Percentiles rank a stretch among this genome's conserved stretches.
phyloP scores from a whole-genome alignment of 2,888 invertebrate genomes.

The Nebria brevicollis region DNA sequence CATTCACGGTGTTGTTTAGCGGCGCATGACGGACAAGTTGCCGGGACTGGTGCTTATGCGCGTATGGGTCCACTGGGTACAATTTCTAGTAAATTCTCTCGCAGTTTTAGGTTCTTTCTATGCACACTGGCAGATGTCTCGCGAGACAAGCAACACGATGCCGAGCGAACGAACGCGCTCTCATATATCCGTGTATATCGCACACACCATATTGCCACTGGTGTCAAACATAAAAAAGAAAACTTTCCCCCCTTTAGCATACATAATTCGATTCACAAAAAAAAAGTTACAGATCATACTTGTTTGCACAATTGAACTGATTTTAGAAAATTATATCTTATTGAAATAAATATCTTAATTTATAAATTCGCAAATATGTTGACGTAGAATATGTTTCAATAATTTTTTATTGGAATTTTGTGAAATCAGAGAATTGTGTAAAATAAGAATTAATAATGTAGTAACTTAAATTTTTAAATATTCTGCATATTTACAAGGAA shows the following conservation, averaged over 20 bases:
- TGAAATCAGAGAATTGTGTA: too few species aligned
- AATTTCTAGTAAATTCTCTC: slow-evolving; percentile 46
- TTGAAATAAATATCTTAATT: neutral
- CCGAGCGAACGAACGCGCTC: slow-evolving; percentile 5
- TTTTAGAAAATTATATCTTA: neutral
- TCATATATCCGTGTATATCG: slow-evolving; percentile 7
- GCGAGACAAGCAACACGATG: slow-evolving; percentile 22
- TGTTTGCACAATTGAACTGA: neutral
- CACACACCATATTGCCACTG: neutral
- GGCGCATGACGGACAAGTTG: slow-evolving; percentile 33
- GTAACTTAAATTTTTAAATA: too few species aligned
- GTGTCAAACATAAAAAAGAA: neutral
- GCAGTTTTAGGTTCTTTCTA: slow-evolving; percentile 46
- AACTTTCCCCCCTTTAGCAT: neutral
- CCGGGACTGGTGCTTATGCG: slow-evolving; percentile 42
- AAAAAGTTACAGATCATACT: neutral
- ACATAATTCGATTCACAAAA: neutral
- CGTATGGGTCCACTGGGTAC: slow-evolving; percentile 42
- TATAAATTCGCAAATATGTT: too few species aligned
- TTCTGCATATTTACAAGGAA: too few species aligned
- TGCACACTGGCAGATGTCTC: slow-evolving; percentile 44
- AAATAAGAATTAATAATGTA: too few species aligned
- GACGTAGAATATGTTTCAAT: too few species aligned
- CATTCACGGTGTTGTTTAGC: slow-evolving; percentile 11
- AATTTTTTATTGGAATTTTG: too few species aligned